phyloP scores from a whole-genome alignment of 1,140 invertebrate genomes.

The Chrysopa pallens region DNA sequence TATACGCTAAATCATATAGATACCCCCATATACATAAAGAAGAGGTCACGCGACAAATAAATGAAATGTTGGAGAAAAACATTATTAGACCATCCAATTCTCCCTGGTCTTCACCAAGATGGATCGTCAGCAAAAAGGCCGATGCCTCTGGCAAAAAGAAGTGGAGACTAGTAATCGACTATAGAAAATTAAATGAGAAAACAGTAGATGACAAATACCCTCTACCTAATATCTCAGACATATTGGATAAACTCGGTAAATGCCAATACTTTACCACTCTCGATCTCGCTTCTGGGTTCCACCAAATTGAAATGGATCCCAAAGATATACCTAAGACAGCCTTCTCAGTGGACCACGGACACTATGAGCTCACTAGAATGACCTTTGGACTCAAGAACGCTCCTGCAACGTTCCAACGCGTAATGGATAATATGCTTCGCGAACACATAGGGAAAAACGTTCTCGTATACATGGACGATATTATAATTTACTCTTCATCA shows the following conservation, averaged over 20 bases:
- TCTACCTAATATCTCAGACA: conserved; percentile 27
- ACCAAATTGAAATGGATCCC: conserved; percentile 12
- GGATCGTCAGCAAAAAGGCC: conserved; percentile 14
- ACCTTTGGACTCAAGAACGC: conserved; percentile 24
- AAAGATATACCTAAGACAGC: conserved; percentile 11
- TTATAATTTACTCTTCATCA: conserved; percentile 11
- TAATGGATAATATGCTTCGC: conserved; percentile 13
- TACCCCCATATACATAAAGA: conserved; percentile 9
- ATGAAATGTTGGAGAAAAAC: conserved; percentile 9
- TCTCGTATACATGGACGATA: conserved; percentile 20
- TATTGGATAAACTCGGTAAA: conserved; percentile 21
- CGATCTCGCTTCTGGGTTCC: conserved; percentile 24
- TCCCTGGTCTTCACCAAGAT: conserved; percentile 14
- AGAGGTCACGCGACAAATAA: conserved; percentile 11
- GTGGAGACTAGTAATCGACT: conserved; percentile 22
- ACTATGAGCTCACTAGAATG: conserved; percentile 21
- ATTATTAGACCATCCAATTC: conserved; percentile 13
- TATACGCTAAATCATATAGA: conserved; percentile 10
- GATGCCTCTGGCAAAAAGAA: conserved; percentile 15
- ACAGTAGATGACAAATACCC: conserved; percentile 27
- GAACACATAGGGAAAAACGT: conserved; percentile 20
- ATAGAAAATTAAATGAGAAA: conserved; percentile 21
- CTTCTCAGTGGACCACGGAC: conserved; percentile 5
- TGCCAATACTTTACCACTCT: conserved; percentile 24
- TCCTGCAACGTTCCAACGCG: conserved; percentile 8